A percentile compares a stretch with the other conserved stretches of the same genome.
Conservation (phyloP, 2,113 vertebrate species). For the Arizona elegans region DNA sequence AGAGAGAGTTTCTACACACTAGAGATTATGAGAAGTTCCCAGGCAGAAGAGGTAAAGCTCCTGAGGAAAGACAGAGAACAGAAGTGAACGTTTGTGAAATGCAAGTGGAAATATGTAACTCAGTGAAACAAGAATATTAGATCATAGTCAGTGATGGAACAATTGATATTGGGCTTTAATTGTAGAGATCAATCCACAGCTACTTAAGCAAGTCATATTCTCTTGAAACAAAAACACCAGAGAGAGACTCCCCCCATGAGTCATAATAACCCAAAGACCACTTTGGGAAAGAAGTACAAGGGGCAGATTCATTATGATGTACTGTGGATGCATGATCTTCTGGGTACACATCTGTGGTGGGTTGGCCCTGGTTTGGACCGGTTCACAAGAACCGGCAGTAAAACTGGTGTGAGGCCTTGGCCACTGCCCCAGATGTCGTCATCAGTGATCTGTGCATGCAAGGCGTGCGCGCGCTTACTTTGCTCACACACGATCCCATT, state of each 20-base stretch:
- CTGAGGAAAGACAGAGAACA: background rate
- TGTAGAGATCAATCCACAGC: background rate
- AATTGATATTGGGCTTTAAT: background rate
- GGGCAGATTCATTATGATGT: background rate
- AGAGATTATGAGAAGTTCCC: background rate
- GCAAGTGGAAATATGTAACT: background rate
- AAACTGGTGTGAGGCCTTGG: too few species aligned
- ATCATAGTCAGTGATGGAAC: background rate
- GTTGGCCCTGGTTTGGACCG: too few species aligned
- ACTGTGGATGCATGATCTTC: too few species aligned
- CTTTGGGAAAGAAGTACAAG: background rate
- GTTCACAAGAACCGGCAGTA: too few species aligned
- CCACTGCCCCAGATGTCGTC: too few species aligned
- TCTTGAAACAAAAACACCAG: background rate
- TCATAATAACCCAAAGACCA: background rate
- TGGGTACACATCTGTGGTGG: too few species aligned
- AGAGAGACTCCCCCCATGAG: background rate
- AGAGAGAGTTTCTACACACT: background rate
- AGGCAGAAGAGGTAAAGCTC: background rate
- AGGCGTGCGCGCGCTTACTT: too few species aligned
- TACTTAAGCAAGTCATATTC: background rate
- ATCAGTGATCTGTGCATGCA: too few species aligned
- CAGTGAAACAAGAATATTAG: background rate
- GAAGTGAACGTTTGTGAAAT: background rate
- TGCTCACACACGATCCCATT: too few species aligned